Evolutionary conservation across 2,797 vertebrate genomes (phyloP), one percentile per base, ranked within the genome.

Genomic region (Scolopax rusticola): DNA sequence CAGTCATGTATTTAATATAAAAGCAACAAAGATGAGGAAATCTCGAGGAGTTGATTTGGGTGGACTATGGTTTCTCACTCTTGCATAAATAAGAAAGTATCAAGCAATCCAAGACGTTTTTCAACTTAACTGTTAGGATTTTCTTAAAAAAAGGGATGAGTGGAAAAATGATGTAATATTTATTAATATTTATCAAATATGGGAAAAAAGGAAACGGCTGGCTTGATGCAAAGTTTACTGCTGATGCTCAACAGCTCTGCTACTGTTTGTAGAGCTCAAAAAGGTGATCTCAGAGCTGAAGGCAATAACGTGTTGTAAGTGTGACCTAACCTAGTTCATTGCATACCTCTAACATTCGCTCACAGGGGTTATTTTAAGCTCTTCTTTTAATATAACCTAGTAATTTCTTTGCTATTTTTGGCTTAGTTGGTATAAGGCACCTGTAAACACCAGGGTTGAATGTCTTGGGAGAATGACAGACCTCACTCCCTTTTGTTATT

Each of bases 361-460:
- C 87, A 94, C 81, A 38, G 2, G 1, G 8, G 56, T 87, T 96
- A 89, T 95, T 97, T 97, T 96, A 94, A 82, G 64, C 38, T 87
- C 77, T 82, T 91, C 85, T 95, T 97, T 97, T 95, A 92, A 92
- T 95, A 95, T 87, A 89, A 97, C 51, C 89, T 82, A 92, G 56
- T 71, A 84, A 96, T 95, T 97, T 95, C 53, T 86, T 88, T 86
- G 60, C 89, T 96, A 81, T 97, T 96, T 97, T 96, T 93, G 93
- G 41, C 47, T 48, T 57, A 45, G 48, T 70, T 81, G 84, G 65
- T 61, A n/a, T 70, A 82, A 94, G 86, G 40, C 88, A 91, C 86
- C 84, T 96, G 70, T 96, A 84, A 96, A 95, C 77, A 94, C 24
- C 43, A 89, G 59, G 45, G n/a, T 32, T 78, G 33, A 28, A 57